Conservation (phyloP, 2,797 vertebrate genomes). For the Sebastes hubbsi region DNA sequence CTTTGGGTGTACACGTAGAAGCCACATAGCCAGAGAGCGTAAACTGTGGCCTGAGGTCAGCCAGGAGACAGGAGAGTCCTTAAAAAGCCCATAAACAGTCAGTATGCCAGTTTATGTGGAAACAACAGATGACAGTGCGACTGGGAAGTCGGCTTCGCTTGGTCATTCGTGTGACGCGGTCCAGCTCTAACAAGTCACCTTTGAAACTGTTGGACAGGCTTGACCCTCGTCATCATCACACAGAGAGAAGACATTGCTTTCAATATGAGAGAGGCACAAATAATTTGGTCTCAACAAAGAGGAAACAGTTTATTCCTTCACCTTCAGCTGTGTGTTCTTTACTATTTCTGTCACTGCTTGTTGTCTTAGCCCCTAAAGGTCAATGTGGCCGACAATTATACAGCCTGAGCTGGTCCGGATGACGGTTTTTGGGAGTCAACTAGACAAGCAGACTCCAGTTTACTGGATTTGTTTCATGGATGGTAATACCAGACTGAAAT, state of each 20-base stretch:
- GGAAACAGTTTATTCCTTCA: neutral
- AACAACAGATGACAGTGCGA: constrained; percentile 3
- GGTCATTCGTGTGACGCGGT: neutral
- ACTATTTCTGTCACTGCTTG: constrained; percentile 1
- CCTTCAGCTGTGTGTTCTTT: constrained; percentile 3
- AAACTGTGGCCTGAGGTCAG: constrained; percentile 47
- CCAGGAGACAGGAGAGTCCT: neutral
- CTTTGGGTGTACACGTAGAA: neutral
- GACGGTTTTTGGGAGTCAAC: neutral
- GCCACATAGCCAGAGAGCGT: constrained; percentile 2
- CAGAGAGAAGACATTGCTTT: neutral
- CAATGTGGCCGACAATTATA: neutral
- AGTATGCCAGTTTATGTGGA: constrained; percentile 10
- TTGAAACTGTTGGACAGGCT: neutral
- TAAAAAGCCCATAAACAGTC: constrained; percentile 13
- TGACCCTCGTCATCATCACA: neutral
- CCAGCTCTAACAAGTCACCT: constrained; percentile 1
- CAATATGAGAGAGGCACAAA: neutral
- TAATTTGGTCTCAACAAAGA: neutral
- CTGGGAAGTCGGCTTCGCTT: neutral
- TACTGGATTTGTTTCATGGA: neutral
- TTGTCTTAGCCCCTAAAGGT: neutral
- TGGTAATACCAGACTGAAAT: neutral
- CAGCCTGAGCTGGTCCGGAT: neutral
- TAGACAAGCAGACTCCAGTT: neutral